Base-by-base conservation (phyloP, 2,888 invertebrate genomes). In the Drosophila formosana region DNA sequence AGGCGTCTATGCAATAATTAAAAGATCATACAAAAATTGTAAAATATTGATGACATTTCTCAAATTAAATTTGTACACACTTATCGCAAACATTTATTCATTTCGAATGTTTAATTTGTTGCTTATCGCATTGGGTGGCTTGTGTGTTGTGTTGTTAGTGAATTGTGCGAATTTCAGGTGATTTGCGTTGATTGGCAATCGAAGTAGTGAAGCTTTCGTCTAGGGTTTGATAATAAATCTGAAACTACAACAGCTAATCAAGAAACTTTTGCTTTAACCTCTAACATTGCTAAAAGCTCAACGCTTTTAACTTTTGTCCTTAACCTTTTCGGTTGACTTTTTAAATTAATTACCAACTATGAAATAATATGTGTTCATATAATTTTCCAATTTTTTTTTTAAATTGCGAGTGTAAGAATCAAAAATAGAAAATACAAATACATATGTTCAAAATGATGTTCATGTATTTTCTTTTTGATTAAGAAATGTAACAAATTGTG, bases 141-240 rank as follows among this genome's bases (percentile, higher is more conserved):
- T n/a, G 28, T 47, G 7, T 30, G 1, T 47, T 13, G 32, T 23
- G 11, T 23, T 30, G 11, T 49, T 25, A 25, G n/a, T 23, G 13
- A 37, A 3, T 23, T 23, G 34, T 50, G 34, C 32, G 32, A 6
- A n/a, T 50, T 32, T 50, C 34, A 34, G 34, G 34, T 50, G 32
- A 34, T 23, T 50, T 50, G 32, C 50, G 50, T 50, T 51, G 34
- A 25, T 51, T 51, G 50, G 11, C 25, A 34, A 25, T n/a, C 11
- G n/a, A 6, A 23, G 11, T 43, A n/a, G 3, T n/a, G 2, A n/a
- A 52, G 37, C 34, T 52, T 9, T 26, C 13, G 9, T 5, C 11
- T 23, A 32, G 50, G 37, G 37, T 39, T 39, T 39, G 26, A n/a
- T 39, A 25, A 51, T 0, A 25, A 32, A 23, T 5, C 9, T 2